Evolutionary conservation across 2,113 vertebrate species (phyloP).

Genomic region (Indri indri): DNA sequence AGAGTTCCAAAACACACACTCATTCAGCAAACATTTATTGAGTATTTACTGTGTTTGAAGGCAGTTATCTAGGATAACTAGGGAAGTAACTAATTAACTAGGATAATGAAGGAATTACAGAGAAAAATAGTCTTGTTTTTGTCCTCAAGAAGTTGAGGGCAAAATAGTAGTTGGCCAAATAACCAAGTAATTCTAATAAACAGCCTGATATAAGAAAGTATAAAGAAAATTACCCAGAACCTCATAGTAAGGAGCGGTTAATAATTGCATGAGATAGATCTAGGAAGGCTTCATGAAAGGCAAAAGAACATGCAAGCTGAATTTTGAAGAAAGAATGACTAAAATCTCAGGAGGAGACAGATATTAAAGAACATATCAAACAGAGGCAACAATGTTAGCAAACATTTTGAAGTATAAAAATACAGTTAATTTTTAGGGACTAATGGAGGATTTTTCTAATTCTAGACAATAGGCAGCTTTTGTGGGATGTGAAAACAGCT

Average conservation of each 20-base stretch:
- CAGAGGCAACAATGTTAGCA: not conserved
- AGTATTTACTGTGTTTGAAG: conserved; percentile 7
- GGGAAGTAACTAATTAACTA: not conserved
- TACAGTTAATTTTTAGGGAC: conserved; percentile 4
- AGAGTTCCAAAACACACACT: not conserved
- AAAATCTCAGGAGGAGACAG: not conserved
- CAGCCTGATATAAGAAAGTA: not conserved
- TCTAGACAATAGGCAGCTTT: not conserved
- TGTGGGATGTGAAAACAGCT: not conserved
- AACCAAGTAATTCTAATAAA: not conserved
- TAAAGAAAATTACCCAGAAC: not conserved
- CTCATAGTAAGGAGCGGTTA: not conserved
- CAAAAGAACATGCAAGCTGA: not conserved
- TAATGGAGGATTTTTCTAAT: not conserved
- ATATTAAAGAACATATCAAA: not conserved
- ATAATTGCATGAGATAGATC: not conserved
- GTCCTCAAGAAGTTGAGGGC: not conserved
- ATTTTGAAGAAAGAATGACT: conserved; percentile 15
- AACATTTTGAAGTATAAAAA: not conserved
- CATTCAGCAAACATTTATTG: not conserved
- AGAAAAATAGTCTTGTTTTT: conserved; percentile 24
- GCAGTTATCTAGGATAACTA: not conserved
- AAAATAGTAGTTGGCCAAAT: not conserved
- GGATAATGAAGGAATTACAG: not conserved
- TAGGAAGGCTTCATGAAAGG: not conserved